phyloP scores from a whole-genome alignment of 1,140 invertebrate genomes.

The Galendromus occidentalis region DNA sequence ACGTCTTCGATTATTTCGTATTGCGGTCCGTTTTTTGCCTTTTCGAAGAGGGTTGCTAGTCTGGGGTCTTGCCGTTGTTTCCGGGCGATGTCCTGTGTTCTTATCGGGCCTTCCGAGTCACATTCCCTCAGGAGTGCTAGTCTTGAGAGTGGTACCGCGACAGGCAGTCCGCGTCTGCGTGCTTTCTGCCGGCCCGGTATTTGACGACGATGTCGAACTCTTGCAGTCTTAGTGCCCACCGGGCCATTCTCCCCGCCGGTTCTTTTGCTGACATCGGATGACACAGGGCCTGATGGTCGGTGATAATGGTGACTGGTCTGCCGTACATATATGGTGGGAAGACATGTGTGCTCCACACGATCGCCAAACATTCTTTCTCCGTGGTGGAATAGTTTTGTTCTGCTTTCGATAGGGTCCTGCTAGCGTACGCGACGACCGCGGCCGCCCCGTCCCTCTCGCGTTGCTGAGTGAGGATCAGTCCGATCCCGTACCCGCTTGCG shows the following conservation, averaged over 20 bases:
- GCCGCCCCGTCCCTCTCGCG: conserved; percentile 20
- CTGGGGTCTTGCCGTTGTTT: not conserved
- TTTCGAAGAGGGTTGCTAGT: not conserved
- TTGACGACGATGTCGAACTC: conserved; percentile 30
- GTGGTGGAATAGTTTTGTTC: conserved; percentile 30
- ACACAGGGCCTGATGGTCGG: conserved; percentile 31
- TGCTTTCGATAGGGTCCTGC: conserved; percentile 24
- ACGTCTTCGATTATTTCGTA: not conserved
- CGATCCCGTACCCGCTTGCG: conserved; percentile 12
- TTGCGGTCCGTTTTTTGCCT: not conserved
- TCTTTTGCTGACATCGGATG: conserved; percentile 29
- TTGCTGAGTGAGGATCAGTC: conserved; percentile 4
- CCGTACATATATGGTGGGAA: conserved; percentile 13
- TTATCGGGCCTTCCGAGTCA: too few relatives aligned
- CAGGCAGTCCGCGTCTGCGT: conserved; percentile 10
- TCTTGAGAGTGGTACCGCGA: not conserved
- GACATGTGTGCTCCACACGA: conserved; percentile 19
- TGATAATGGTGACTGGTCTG: conserved; percentile 23
- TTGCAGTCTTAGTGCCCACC: conserved; percentile 32
- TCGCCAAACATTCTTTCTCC: conserved; percentile 33
- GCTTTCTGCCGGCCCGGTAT: conserved; percentile 19
- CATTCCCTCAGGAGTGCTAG: not conserved
- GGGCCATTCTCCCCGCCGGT: conserved; percentile 27
- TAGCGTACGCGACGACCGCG: conserved; percentile 30
- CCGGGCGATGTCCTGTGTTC: not conserved